phyloP scores from a whole-genome alignment of 1,140 invertebrate genomes.

The Prorops nasuta region DNA sequence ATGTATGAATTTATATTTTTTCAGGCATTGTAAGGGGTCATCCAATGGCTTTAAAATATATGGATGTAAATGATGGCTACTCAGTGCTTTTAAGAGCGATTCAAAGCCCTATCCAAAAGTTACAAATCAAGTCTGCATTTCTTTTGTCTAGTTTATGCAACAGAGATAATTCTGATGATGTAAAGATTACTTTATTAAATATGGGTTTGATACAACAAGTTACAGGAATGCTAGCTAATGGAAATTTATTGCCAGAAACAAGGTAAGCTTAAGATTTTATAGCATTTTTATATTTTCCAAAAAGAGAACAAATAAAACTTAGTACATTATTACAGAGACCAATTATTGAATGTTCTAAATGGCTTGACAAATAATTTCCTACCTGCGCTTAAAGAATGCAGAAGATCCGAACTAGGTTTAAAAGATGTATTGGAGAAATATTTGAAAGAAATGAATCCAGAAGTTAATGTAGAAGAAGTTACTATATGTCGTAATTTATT shows the following conservation, averaged over 20 bases:
- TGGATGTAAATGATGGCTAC: conserved; percentile 65
- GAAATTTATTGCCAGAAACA: conserved; percentile 46
- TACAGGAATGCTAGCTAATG: conserved; percentile 51
- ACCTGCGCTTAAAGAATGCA: conserved; percentile 54
- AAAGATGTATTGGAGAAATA: conserved; percentile 47
- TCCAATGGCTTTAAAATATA: conserved; percentile 58
- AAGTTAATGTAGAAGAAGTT: conserved; percentile 42
- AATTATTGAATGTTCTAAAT: conserved; percentile 57
- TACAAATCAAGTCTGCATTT: conserved; percentile 71
- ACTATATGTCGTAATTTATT: conserved; percentile 39
- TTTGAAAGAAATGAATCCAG: conserved; percentile 38
- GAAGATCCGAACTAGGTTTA: conserved; percentile 54
- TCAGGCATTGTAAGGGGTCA: conserved; percentile 67
- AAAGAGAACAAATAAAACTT: conserved; percentile 1
- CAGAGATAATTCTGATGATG: conserved; percentile 61
- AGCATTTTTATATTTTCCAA: neutral
- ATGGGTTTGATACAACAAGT: conserved; percentile 63
- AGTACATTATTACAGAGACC: conserved; percentile 52
- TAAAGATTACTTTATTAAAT: conserved; percentile 53
- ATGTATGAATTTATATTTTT: conserved; percentile 12
- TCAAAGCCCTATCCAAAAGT: conserved; percentile 60
- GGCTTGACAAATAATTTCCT: conserved; percentile 52
- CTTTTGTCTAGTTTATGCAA: conserved; percentile 63
- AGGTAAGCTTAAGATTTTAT: conserved; percentile 33
- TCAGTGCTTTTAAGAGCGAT: conserved; percentile 63